Conservation (phyloP, 2,888 invertebrate species). For the Germaria angustata region DNA sequence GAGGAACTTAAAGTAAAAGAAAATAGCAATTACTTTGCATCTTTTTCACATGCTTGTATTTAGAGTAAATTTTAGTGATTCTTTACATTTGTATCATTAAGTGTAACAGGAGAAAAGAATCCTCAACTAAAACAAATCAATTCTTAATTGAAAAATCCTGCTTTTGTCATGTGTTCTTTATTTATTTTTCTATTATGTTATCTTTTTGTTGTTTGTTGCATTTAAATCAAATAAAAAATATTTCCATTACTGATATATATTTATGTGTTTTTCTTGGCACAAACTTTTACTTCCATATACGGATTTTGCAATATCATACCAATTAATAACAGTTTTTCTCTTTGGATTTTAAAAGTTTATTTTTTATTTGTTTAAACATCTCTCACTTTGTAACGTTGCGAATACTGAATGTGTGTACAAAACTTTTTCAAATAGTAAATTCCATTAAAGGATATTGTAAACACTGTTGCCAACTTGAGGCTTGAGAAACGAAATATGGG, state of each 20-base stretch:
- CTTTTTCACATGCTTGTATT: conserved; percentile 9
- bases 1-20: conserved; percentile 87
- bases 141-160: conserved; percentile 60
- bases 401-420: not conserved
- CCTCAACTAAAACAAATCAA: conserved; percentile 39
- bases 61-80: not conserved
- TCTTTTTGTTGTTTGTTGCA: not conserved
- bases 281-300: conserved; percentile 5
- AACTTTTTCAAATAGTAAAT: conserved; percentile 33
- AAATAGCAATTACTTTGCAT: not conserved
- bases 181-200: not conserved
- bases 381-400: not conserved
- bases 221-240: conserved; percentile 12
- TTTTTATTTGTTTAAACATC: not conserved
- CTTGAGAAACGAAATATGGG: not conserved
- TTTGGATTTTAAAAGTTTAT: not conserved
- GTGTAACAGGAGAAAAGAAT: not conserved
- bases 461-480: no score
- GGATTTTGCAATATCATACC: conserved; percentile 33
- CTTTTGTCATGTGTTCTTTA: conserved; percentile 40
- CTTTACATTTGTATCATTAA: not conserved
- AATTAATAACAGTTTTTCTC: conserved; percentile 49
- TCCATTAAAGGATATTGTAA: conserved; percentile 25
- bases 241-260: not conserved
- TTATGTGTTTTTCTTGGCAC: not conserved